Base-by-base conservation (phyloP, 2,888 invertebrate species). In the Epiblema foenella region DNA sequence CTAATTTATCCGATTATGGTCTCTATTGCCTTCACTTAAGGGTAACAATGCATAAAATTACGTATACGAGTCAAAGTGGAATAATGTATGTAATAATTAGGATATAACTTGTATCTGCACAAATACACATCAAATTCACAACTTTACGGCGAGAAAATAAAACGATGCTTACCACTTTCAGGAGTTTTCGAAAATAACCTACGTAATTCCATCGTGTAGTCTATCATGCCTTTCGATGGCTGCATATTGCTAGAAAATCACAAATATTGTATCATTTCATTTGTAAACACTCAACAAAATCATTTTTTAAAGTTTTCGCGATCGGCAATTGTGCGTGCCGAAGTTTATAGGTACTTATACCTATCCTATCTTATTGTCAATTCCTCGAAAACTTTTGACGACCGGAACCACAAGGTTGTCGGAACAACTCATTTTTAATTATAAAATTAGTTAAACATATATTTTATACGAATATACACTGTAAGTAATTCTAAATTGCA, bases 191-290 rank as follows among this genome's bases (percentile, higher is more conserved):
- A 81, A 68, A 89, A 87, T 24, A 89, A 73, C 20, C 87, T 79
- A 66, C 86, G 83, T 49, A 89, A 82, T 79, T 90, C 90, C 42
- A 73, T 78, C 79, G 84, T 82, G 70, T 85, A 88, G 69, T 89
- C 83, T 17, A 78, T 68, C 78, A 81, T 80, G 74, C 78, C 83
- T 77, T 85, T 89, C 2, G 84, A 79, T 18, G 89, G 87, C 75
- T 84, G 85, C 91, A 91, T 91, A 72, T 76, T 77, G 51, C 72
- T 69, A 59, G 75, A 80, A 77, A 74, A 69, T 73, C 69, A 77
- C 74, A 68, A 17, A 20, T 59, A 75, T 46, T 1, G n/a, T 8
- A 46, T 8, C 0, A 46, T 69, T 68, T 75, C 81, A 83, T 81
- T 75, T 77, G 74, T 58, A 80, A 74, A 68, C 69, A 74, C 56